Base-by-base conservation (phyloP, 2,797 vertebrate species). In the Argentina silus region DNA sequence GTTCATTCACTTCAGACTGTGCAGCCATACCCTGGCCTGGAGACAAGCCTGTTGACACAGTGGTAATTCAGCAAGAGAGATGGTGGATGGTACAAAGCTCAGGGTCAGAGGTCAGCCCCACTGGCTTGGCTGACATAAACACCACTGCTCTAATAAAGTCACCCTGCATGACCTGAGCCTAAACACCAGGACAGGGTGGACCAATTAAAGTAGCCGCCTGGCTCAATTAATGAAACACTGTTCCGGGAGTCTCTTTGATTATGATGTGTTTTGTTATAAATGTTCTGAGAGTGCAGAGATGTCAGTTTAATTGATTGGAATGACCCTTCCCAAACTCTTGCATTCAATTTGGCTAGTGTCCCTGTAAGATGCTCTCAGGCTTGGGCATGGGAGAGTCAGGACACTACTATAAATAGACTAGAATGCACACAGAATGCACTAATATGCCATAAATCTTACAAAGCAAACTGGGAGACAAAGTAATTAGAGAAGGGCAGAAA, bases 391-490 rank as follows among this genome's bases (percentile, higher is more conserved):
- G 72, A 73, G 51, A 64, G 83, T 83, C 0, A 69, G 74, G 78
- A 87, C 82, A 89, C 72, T 17, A 17, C 88, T 92, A 91, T 86
- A 88, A 91, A 92, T 90, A 91, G 88, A 70, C 69, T 70, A 73
- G 75, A 78, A 81, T 76, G 85, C 78, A 76, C 67, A 72, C 76
- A 72, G 81, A 81, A 85, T 80, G 80, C 73, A 81, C 76, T 79
- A 76, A 88, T 80, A 83, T 81, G 79, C 72, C 87, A 93, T 93
- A 87, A 92, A 93, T 93, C 89, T 89, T 89, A 69, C 43, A 79
- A 87, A 79, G 81, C 78, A 86, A 89, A 89, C 78, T 80, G 74
- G 75, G 87, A 83, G 85, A 86, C 78, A 83, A 79, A 87, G 86
- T 89, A 90, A 91, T 92, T 88, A 90, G 85, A 85, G 80, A 83